These are phyloP conservation scores for Peromyscus maniculatus DNA, from an alignment of 2,113 vertebrate species.

Conservation along the genomic window DNA sequence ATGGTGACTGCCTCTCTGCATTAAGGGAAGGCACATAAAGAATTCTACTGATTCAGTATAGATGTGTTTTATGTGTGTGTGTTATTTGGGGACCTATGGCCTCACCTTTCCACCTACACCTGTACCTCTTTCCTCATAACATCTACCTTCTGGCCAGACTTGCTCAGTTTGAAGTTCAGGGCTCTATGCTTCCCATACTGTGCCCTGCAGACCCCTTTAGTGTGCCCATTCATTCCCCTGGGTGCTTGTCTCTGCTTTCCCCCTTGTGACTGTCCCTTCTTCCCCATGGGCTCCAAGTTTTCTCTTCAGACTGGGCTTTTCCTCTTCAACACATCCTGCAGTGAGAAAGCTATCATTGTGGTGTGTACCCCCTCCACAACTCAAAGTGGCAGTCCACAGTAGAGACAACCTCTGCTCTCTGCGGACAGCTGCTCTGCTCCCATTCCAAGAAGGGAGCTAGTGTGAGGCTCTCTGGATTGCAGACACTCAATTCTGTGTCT, in stretches of 20 bases:
- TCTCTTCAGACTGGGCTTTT: fast-evolving
- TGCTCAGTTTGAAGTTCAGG: background rate
- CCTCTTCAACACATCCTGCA: fast-evolving
- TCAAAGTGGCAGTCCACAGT: background rate
- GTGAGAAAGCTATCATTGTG: background rate
- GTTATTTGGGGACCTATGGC: background rate
- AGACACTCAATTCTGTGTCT: fast-evolving
- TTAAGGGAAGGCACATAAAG: too few species aligned
- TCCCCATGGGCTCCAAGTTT: background rate
- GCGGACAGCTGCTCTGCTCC: fast-evolving
- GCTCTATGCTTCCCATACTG: background rate
- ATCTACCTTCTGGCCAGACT: background rate
- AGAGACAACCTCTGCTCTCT: fast-evolving
- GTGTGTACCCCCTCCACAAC: fast-evolving
- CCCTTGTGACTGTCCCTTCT: background rate
- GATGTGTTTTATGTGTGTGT: background rate
- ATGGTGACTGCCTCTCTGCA: fast-evolving
- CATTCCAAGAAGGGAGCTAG: fast-evolving
- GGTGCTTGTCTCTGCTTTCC: conserved; percentile 59
- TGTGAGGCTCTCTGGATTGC: background rate
- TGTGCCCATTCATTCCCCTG: too few species aligned
- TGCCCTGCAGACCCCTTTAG: conserved; percentile 17
- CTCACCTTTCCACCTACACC: too few species aligned
- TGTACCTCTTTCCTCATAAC: conserved; percentile 1
- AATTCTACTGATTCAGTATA: fast-evolving